phyloP scores from a whole-genome alignment of 2,888 invertebrate genomes.

The Limnephilus lunatus region DNA sequence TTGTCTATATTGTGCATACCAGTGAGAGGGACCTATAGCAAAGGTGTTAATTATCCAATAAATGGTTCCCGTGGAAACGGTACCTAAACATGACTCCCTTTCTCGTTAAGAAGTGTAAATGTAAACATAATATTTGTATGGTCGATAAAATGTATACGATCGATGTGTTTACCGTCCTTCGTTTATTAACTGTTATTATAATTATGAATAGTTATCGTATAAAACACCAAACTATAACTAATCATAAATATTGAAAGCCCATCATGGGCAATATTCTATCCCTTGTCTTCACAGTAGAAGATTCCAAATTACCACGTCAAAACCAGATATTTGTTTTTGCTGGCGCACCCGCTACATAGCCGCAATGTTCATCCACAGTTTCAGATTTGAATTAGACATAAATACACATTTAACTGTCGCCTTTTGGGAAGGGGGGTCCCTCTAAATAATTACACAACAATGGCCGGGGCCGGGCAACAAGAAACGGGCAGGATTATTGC shows the following conservation, averaged over 20 bases:
- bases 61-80: no score
- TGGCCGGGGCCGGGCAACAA: slow-evolving; percentile 3
- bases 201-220: no score
- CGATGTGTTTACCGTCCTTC: no score
- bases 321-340: neutral
- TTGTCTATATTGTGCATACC: no score
- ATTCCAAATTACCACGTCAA: neutral
- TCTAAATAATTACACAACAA: slow-evolving; percentile 13
- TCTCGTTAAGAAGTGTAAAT: no score
- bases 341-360: neutral
- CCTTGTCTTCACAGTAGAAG: neutral
- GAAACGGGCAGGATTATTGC: slow-evolving; percentile 1
- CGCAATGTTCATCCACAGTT: neutral
- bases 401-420: slow-evolving; percentile 27
- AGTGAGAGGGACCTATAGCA: no score
- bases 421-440: slow-evolving; percentile 8
- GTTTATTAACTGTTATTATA: no score
- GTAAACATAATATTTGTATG: no score
- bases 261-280: neutral
- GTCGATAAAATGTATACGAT: no score
- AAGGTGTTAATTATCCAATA: no score
- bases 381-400: slow-evolving; percentile 32
- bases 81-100: no score
- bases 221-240: neutral
- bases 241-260: neutral